Evolutionary conservation across 2,797 vertebrate genomes (phyloP).

Genomic region (Uromys caudimaculatus): DNA sequence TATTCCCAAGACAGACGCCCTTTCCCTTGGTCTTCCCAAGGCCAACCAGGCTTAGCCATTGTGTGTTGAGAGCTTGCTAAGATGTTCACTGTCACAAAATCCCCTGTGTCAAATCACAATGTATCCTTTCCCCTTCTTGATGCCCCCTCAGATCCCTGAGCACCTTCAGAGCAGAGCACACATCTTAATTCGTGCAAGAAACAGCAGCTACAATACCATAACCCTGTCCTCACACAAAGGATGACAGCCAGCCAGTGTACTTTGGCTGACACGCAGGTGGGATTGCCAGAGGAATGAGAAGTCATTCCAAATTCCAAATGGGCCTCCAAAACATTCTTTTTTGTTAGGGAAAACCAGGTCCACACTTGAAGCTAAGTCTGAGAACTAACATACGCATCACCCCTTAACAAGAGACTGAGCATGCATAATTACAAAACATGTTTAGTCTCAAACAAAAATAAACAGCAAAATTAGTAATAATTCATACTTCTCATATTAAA

Average conservation of each 20-base stretch:
- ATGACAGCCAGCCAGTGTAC: not conserved
- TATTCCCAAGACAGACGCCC: not conserved
- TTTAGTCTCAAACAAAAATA: slow-evolving; percentile 84
- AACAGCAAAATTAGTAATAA: slow-evolving; percentile 80
- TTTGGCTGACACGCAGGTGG: slow-evolving; percentile 39
- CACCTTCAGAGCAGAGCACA: not conserved
- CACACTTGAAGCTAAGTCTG: slow-evolving; percentile 62
- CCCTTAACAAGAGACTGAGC: slow-evolving; percentile 58
- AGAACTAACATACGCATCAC: slow-evolving; percentile 54
- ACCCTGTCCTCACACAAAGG: not conserved
- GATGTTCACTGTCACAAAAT: fast-evolving
- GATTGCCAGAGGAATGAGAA: slow-evolving; percentile 44
- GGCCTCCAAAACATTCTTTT: slow-evolving; percentile 60
- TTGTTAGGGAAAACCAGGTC: slow-evolving; percentile 74
- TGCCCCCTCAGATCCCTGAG: not conserved
- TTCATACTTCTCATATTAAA: slow-evolving; percentile 74
- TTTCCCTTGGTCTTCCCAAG: not conserved
- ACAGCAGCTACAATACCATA: not conserved
- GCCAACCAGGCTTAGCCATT: not conserved
- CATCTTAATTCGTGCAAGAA: not conserved
- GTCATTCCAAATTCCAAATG: slow-evolving; percentile 62
- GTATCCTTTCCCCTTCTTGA: not conserved
- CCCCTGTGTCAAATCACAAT: not conserved
- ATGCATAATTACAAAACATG: slow-evolving; percentile 67
- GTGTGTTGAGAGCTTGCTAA: fast-evolving